Base-by-base conservation (phyloP, 1,140 invertebrate species). In the Drosophila mauritiana region DNA sequence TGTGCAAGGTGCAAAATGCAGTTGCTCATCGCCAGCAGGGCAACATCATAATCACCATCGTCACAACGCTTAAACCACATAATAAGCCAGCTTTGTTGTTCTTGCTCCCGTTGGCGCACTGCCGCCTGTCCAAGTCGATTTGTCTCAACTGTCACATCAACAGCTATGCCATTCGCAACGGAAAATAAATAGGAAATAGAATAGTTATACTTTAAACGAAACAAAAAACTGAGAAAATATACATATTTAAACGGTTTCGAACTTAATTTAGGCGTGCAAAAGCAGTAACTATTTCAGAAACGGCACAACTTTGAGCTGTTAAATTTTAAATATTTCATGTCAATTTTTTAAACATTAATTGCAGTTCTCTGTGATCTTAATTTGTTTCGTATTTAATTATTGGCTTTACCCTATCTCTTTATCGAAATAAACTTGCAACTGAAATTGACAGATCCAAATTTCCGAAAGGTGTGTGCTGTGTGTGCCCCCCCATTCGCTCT, bases 111-210 rank as follows among this genome's bases (percentile, higher is more conserved):
- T 54, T 73, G 54, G 64, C 76, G 65, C 73, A 73, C 67, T 48
- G 79, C 37, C 49, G 80, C 34, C 81, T 85, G 81, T 84, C 81
- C 78, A 80, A 80, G 68, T 73, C 77, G 56, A 80, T 84, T 85
- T 84, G 67, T 73, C 65, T 73, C 75, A 55, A 64, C 72, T 80
- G 76, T 83, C 76, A 73, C 48, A 53, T 51, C 49, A 49, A 36
- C 53, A 73, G 31, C 40, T 55, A 34, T 57, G 78, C 27, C 43
- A 78, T 40, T 13, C 20, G 27, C 13, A 78, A 22, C 37, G 78
- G 15, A 11, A 15, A 36, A 13, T 36, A 42, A 46, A 37, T 13
- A 39, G 40, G 15, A 13, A 52, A 58, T 25, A 40, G 20, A 15
- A 8, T 22, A 3, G 20, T 22, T 22, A 22, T 22, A 36, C 36